Percentiles rank a stretch among this genome's conserved stretches.
Conservation (phyloP, 2,888 invertebrate genomes). For the Harmothoe impar region DNA sequence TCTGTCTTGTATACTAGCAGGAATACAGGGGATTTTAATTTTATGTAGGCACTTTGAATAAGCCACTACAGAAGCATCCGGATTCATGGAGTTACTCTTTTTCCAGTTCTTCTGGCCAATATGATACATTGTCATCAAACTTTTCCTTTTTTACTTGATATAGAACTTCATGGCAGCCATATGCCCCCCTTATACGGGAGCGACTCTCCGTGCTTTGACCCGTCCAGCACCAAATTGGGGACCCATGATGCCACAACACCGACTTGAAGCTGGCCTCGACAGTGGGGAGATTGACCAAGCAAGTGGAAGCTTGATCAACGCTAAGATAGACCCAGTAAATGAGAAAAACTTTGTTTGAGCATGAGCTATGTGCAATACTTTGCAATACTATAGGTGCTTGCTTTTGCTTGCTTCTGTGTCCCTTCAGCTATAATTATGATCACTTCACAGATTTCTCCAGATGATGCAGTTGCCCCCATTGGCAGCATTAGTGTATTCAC, state of each 20-base stretch:
- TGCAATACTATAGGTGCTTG: too few species aligned
- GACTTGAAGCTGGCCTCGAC: background rate
- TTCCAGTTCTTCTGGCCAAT: too few species aligned
- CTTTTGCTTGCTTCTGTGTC: too few species aligned
- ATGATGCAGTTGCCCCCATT: too few species aligned
- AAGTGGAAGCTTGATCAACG: background rate
- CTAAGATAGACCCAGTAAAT: background rate
- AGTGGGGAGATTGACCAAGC: background rate
- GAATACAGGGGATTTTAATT: background rate
- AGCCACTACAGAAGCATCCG: background rate
- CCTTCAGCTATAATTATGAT: too few species aligned
- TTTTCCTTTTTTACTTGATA: background rate
- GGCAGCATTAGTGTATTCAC: too few species aligned
- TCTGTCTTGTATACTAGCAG: background rate
- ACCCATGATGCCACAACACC: conserved; percentile 7
- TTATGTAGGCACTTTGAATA: background rate
- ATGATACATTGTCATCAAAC: background rate
- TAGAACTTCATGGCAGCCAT: background rate
- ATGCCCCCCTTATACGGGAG: background rate
- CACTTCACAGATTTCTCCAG: too few species aligned
- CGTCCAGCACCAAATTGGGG: background rate
- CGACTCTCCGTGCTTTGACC: background rate
- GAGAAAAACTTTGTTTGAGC: too few species aligned
- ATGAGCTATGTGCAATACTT: too few species aligned
- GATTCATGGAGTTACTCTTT: background rate